phyloP scores from a whole-genome alignment of 1,140 invertebrate genomes.

The Akabosia matsudoensis region DNA sequence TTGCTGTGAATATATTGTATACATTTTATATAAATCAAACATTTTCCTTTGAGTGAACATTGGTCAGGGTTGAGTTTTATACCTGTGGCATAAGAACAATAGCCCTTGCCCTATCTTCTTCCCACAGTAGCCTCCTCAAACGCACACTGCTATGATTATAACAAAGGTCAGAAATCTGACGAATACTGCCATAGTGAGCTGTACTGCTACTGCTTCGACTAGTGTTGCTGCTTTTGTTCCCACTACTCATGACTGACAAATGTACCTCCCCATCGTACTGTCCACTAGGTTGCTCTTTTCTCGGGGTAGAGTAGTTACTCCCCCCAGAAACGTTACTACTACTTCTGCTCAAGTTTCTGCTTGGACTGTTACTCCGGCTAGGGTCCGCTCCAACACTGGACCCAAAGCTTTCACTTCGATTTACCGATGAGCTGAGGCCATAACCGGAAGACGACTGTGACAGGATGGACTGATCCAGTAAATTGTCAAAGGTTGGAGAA shows the following conservation, averaged over 20 bases:
- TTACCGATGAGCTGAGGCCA: neutral
- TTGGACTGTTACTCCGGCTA: conserved; percentile 23
- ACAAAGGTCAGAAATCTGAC: conserved; percentile 38
- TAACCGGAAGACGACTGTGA: conserved; percentile 2
- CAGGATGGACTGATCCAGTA: neutral
- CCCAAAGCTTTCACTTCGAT: conserved; percentile 5
- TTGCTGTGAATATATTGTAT: no score
- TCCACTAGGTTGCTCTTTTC: neutral
- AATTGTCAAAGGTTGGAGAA: neutral
- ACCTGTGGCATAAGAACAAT: conserved; percentile 32
- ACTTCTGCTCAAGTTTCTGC: conserved; percentile 20
- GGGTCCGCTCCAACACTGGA: neutral
- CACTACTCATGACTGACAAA: neutral
- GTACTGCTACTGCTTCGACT: neutral
- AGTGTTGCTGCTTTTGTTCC: neutral
- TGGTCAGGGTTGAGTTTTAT: neutral
- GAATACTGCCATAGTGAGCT: neutral
- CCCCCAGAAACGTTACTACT: conserved; percentile 16
- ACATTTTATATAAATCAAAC: no score
- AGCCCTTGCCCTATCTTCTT: conserved; percentile 29
- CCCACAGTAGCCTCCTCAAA: conserved; percentile 32
- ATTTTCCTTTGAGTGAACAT: no score
- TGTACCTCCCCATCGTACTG: conserved; percentile 15
- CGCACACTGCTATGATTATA: conserved; percentile 29
- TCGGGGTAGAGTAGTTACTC: conserved; percentile 24